Conservation (phyloP, 2,888 invertebrate genomes). For the Aspidiotus destructor region DNA sequence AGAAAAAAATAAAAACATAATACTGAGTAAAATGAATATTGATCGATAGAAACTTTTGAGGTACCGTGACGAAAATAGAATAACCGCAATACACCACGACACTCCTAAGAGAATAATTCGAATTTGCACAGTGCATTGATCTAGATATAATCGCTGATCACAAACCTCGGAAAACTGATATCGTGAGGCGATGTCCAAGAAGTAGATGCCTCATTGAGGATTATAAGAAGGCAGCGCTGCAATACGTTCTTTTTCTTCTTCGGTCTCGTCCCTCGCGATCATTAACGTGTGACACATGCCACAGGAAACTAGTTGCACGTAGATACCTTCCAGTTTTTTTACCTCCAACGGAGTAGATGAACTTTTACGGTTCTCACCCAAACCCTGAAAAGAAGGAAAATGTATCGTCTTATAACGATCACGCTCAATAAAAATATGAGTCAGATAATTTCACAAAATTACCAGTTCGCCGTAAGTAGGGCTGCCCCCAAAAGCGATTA, state of each 20-base stretch:
- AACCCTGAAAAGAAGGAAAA: slow-evolving; percentile 51
- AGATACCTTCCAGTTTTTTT: slow-evolving; percentile 45
- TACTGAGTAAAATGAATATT: no score
- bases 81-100: no score
- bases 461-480: slow-evolving; percentile 89
- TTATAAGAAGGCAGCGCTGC: slow-evolving; percentile 49
- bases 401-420: background rate
- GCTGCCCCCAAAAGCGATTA: slow-evolving; percentile 88
- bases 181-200: no score
- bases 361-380: slow-evolving; percentile 80
- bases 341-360: slow-evolving; percentile 82
- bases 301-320: slow-evolving; percentile 57
- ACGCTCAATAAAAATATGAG: background rate
- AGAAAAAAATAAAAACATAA: no score
- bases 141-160: no score
- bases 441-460: slow-evolving; percentile 38
- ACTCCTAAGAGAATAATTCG: no score
- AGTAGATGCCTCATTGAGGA: slow-evolving; percentile 24
- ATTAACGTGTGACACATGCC: slow-evolving; percentile 77
- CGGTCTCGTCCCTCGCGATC: slow-evolving; percentile 54
- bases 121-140: no score
- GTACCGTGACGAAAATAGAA: no score
- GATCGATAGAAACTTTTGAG: no score
- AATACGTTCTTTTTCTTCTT: slow-evolving; percentile 54
- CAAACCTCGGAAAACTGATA: no score